Conservation (phyloP, 2,888 invertebrate species). For the Heteromyza rotundicornis region DNA sequence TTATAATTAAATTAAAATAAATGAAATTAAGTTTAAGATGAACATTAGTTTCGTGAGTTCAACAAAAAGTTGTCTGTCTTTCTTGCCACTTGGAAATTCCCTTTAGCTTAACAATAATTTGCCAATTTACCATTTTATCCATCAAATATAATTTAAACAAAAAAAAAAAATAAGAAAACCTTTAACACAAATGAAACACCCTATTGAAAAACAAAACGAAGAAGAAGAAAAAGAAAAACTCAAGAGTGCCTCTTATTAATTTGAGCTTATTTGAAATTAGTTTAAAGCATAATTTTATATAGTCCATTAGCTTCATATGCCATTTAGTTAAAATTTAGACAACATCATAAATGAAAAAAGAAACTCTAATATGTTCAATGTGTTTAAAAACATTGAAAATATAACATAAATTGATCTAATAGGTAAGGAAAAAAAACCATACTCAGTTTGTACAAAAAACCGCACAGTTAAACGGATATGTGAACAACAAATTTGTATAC, state of each 20-base stretch:
- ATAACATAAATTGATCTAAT: no score
- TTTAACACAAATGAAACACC: slow-evolving; percentile 11
- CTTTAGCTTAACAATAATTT: background rate
- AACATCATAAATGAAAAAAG: no score
- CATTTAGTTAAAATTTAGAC: slow-evolving; percentile 36
- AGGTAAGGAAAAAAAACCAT: no score
- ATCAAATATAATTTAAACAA: slow-evolving; percentile 8
- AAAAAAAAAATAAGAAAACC: slow-evolving; percentile 20
- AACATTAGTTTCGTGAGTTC: background rate
- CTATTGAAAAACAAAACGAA: no score
- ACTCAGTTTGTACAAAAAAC: no score
- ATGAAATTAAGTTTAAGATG: background rate
- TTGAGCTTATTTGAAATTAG: slow-evolving; percentile 4
- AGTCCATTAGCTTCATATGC: slow-evolving; percentile 36
- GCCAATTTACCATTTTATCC: background rate
- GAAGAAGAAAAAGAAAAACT: background rate
- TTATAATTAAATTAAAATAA: background rate
- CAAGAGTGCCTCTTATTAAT: background rate
- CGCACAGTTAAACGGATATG: no score
- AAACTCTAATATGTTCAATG: no score
- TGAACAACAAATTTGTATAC: no score
- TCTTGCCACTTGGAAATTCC: slow-evolving; percentile 16
- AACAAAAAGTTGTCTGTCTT: slow-evolving; percentile 16
- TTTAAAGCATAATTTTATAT: slow-evolving; percentile 18
- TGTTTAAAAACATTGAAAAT: no score